Conservation (phyloP, 2,797 vertebrate genomes). For the Dermochelys coriacea region DNA sequence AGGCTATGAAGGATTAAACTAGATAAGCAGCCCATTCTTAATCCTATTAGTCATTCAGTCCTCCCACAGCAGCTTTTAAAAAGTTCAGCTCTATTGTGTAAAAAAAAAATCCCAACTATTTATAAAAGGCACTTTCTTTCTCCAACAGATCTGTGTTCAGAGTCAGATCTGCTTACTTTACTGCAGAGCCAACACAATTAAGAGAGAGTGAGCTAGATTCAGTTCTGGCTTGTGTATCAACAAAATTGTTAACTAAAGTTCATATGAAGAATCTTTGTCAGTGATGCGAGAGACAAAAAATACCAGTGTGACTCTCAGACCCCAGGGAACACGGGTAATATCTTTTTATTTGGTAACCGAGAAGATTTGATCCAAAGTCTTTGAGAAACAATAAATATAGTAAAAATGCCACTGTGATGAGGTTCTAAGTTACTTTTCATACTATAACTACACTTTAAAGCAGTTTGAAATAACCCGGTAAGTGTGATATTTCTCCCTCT, state of each 20-base stretch:
- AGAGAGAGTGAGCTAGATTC: not conserved
- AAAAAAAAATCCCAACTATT: not conserved
- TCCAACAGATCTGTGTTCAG: not conserved
- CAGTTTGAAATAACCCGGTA: not conserved
- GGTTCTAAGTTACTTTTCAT: not conserved
- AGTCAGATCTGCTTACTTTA: not conserved
- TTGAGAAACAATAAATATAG: not conserved
- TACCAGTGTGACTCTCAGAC: not conserved
- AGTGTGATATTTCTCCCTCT: not conserved
- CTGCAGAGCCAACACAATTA: not conserved
- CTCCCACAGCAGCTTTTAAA: not conserved
- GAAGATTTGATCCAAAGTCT: not conserved
- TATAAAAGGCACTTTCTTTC: not conserved
- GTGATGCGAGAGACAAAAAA: not conserved
- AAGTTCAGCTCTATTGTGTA: not conserved
- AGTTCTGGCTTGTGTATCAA: not conserved
- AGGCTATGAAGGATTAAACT: fast-evolving
- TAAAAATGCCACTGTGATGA: too few species aligned
- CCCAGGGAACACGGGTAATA: not conserved
- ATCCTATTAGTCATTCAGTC: not conserved
- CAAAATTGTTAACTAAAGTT: not conserved
- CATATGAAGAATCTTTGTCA: not conserved
- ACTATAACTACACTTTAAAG: fast-evolving
- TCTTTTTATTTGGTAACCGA: not conserved
- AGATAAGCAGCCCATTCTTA: not conserved